These are phyloP conservation scores for Amblyornis subalaris DNA, from an alignment of 2,113 vertebrate genomes.

Conservation along the genomic window DNA sequence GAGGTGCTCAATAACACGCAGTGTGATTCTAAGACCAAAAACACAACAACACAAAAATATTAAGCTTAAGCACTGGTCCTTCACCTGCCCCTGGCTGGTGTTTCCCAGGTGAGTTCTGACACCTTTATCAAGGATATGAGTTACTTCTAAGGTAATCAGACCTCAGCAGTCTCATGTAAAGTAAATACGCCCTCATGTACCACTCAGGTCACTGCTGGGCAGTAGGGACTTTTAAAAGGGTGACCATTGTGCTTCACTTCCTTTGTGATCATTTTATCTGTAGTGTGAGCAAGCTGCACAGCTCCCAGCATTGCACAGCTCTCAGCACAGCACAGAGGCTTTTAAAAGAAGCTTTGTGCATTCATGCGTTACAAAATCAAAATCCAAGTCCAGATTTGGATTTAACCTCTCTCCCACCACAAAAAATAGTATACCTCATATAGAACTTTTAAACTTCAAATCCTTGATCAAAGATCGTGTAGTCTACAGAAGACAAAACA, in stretches of 20 bases:
- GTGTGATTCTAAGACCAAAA: not conserved
- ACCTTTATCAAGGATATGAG: not conserved
- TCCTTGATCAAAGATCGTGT: not conserved
- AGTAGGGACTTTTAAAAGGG: not conserved
- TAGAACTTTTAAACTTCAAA: not conserved
- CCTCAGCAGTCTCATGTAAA: not conserved
- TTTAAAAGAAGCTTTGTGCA: constrained; percentile 15
- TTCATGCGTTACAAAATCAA: not conserved
- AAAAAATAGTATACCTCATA: not conserved
- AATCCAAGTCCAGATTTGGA: not conserved
- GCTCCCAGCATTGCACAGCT: not conserved
- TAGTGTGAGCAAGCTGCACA: not conserved
- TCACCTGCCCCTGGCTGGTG: not conserved
- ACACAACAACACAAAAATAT: not conserved
- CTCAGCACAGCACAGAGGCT: not conserved
- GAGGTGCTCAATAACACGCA: not conserved
- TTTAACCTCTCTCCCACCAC: not conserved
- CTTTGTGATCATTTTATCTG: not conserved
- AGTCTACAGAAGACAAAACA: not conserved
- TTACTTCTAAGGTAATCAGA: not conserved
- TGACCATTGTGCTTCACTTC: not conserved
- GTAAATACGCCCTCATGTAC: not conserved
- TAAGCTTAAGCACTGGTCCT: not conserved
- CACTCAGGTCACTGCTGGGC: not conserved
- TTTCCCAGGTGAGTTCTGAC: not conserved